These are phyloP conservation scores for Dasyprocta punctata DNA, from an alignment of 2,113 vertebrate genomes.

Conservation along the genomic window DNA sequence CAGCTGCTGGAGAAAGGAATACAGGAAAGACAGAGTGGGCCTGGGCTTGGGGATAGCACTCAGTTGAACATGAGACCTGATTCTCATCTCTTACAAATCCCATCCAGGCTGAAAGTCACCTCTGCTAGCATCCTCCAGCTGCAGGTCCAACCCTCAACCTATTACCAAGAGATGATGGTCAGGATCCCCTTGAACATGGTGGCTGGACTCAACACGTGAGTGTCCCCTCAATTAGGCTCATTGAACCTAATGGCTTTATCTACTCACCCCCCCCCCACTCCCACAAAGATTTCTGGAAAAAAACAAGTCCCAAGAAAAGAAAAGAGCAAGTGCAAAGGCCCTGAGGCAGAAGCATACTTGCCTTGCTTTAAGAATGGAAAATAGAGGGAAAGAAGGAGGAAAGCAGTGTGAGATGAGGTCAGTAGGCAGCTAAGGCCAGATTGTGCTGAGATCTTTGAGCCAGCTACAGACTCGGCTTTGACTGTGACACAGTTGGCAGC, in stretches of 20 bases:
- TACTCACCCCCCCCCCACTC: not conserved
- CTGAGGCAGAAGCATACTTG: not conserved
- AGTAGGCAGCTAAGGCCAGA: not conserved
- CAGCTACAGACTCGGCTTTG: not conserved
- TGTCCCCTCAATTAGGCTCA: not conserved
- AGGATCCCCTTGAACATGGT: constrained; percentile 71
- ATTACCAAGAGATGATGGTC: constrained; percentile 20
- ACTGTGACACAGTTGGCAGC: not conserved
- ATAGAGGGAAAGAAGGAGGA: fast-evolving
- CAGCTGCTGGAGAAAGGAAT: not conserved
- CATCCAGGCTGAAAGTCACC: constrained; percentile 74
- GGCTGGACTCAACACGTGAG: constrained; percentile 76
- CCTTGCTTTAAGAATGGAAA: not conserved
- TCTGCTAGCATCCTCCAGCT: constrained; percentile 66
- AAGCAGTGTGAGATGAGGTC: not conserved
- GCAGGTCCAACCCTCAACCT: not conserved
- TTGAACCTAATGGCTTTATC: not conserved
- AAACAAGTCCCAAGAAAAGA: not conserved
- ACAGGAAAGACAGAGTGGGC: not conserved
- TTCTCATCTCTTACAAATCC: not conserved
- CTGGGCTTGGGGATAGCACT: not conserved
- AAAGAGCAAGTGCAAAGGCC: not conserved
- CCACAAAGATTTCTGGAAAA: not conserved
- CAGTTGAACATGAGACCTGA: not conserved
- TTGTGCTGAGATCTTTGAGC: not conserved